Evolutionary conservation across 2,113 vertebrate genomes (phyloP), one percentile per base, ranked within the genome.

Genomic region (Sarotherodon lohbergeri): DNA sequence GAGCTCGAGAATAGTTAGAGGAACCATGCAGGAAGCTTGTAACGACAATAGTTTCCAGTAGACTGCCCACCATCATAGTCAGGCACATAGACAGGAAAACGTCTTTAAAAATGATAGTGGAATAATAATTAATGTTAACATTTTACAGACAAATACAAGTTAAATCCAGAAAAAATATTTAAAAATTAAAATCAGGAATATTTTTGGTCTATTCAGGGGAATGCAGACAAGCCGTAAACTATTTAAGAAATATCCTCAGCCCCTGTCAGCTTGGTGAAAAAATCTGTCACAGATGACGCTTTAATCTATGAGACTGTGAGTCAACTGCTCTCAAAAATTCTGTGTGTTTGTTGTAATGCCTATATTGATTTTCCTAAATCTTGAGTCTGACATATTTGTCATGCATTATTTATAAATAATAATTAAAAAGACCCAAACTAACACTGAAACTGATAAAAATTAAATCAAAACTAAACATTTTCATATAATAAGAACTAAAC

Each of bases 231-330:
- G 36, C 12, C 12, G 0, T 61, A 4, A 61, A 61, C 57, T 1
- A 63, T 63, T 19, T 19, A 63, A 36, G 9, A 63, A 63, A 36
- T 4, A 36, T 63, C 29, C 59, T 19, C 2, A 11, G 29, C 0
- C 59, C 17, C 17, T 63, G 5, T 19, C 59, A 34, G 16, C 32
- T 19, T 1, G 16, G 59, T 34, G 27, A 63, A 17, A 63, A 61
- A 34, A 59, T 3, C 14, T 0, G 56, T 3, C 56, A 29, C 27
- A 59, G 27, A 16, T 59, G 56, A 59, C 0, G 7, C 56, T 29
- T 29, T 29, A 59, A 59, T 59, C 56, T 34, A 3, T 11, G 16
- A 63, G 59, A 63, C 29, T 63, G 59, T 63, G 59, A 63, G 2
- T 36, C 59, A 63, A 4, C 59, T 19, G 59, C 16, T 34, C 14